Base-by-base conservation (phyloP, 2,113 vertebrate genomes). In the Garra rufa region DNA sequence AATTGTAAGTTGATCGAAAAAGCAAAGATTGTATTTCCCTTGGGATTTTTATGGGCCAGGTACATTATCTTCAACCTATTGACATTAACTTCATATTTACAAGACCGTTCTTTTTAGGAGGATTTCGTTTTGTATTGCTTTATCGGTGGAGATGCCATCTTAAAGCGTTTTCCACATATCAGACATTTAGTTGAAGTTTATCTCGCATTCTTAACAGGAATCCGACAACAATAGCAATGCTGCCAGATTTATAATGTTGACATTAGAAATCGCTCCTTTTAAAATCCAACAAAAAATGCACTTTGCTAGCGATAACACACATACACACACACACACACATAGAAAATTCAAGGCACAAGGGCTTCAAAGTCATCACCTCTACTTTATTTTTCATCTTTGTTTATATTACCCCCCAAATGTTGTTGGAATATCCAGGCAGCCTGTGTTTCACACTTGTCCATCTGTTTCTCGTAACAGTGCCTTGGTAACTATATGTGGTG, bases 21-120 rank as follows among this genome's bases (percentile, higher is more conserved):
- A 91, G 90, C 89, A 92, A 88, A 83, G 46, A 91, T 92, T 94
- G 83, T 91, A 93, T 94, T 93, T 92, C 87, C 87, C 88, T 50
- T 55, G 85, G 87, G 91, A 81, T 91, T 92, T n/a, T 91, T 90
- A 86, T 78, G 55, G 73, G 83, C 83, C 83, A 78, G 84, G 81
- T 50, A 10, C 86, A 91, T 91, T 89, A 90, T 92, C 89, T 88
- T 11, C 44, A 80, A 87, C 86, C 80, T 85, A 59, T 74, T 87
- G 80, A 57, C 84, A 63, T 81, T 92, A 76, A 48, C 41, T 85
- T 89, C 77, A 70, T 81, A 44, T 75, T 77, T 83, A 26, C 21
- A 63, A 78, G 59, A 38, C 43, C 44, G 67, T 88, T 76, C 30
- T 79, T 38, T 26, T 38, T 38, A 71, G 26, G 81, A 59, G 81